Evolutionary conservation across 2,113 vertebrate genomes (phyloP).

Genomic region (Hystrix cristata): DNA sequence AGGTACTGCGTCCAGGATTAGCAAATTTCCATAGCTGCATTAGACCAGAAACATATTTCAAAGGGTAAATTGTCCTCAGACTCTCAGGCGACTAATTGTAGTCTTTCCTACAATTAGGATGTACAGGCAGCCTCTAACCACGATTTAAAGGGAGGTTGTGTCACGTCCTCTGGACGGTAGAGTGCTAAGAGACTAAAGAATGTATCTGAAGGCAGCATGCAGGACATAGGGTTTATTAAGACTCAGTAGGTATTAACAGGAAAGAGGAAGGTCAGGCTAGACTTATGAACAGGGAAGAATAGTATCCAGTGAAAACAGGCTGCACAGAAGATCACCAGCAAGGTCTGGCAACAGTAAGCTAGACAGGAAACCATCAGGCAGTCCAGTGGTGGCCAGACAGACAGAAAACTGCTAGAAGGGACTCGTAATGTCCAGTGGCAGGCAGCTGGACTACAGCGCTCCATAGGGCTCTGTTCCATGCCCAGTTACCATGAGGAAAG

Average conservation of each 20-base stretch:
- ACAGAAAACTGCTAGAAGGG: neutral
- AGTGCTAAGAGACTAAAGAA: neutral
- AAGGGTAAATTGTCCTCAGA: neutral
- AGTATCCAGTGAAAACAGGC: neutral
- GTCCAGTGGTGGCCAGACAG: neutral
- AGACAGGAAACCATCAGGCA: neutral
- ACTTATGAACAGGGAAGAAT: neutral
- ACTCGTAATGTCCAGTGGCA: neutral
- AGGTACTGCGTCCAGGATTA: neutral
- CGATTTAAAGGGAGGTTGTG: neutral
- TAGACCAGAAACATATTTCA: slow-evolving; percentile 39
- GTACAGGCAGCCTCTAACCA: neutral
- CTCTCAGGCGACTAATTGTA: neutral
- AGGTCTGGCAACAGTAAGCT: neutral
- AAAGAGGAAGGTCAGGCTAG: neutral
- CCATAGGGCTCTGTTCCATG: neutral
- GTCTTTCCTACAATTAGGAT: neutral
- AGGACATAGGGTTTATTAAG: neutral
- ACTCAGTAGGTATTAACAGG: neutral
- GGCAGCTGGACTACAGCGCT: neutral
- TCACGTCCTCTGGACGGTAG: neutral
- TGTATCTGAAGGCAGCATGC: neutral
- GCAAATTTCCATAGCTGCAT: neutral
- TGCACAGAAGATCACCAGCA: neutral
- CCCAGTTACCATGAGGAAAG: neutral